Percentiles rank a stretch among this genome's conserved stretches.
These are phyloP conservation scores for Drosophila orena DNA, from an alignment of 1,140 invertebrate species.

Conservation along the genomic window DNA sequence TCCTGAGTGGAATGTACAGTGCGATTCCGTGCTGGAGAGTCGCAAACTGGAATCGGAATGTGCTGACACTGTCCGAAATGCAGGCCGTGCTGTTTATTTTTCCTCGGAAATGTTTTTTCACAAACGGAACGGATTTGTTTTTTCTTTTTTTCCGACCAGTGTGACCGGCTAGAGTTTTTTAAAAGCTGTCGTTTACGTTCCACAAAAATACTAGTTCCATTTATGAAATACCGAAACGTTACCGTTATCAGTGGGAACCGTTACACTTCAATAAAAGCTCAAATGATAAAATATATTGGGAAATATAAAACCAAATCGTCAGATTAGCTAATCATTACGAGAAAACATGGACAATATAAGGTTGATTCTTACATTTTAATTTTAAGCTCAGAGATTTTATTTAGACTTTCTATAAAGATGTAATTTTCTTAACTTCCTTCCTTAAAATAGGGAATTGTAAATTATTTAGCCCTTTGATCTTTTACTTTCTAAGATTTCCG, in stretches of 20 bases:
- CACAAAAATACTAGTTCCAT: neutral
- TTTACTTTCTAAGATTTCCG: neutral
- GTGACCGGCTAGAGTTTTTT: neutral
- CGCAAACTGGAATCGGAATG: constrained; percentile 3
- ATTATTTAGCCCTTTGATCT: too few relatives aligned
- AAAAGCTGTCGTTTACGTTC: neutral
- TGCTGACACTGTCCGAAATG: constrained; percentile 21
- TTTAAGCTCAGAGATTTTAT: too few relatives aligned
- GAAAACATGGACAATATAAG: too few relatives aligned
- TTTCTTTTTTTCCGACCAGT: constrained; percentile 17
- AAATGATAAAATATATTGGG: neutral
- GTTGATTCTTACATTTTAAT: neutral
- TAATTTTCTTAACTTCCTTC: too few relatives aligned
- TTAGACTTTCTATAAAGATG: too few relatives aligned
- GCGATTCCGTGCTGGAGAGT: neutral
- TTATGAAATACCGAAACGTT: neutral
- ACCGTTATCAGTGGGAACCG: neutral
- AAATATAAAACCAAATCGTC: neutral
- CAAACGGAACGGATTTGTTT: constrained; percentile 28
- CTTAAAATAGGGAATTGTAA: too few relatives aligned
- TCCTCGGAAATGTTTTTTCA: constrained; percentile 22
- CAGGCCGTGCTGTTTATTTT: constrained; percentile 12
- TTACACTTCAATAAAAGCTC: constrained; percentile 2
- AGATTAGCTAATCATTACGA: too few relatives aligned
- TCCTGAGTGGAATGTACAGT: neutral